Base-by-base conservation (phyloP, 2,888 invertebrate genomes). In the Drosophila silvestris region DNA sequence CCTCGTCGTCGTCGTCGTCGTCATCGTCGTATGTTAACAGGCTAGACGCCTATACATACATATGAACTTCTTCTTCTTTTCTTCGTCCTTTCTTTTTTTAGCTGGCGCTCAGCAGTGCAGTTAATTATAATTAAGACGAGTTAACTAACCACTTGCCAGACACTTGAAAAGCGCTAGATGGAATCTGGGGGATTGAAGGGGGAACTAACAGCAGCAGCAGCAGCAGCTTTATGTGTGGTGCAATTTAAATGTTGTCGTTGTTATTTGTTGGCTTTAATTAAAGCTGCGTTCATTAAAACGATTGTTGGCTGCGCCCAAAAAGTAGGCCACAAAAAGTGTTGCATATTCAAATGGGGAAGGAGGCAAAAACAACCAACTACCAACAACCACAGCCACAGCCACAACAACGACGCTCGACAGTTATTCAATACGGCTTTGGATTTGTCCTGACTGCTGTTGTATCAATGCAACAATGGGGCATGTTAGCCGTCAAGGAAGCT, bases 41-140 rank as follows among this genome's bases (percentile, higher is more conserved):
- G 58, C n/a, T n/a, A 63, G 28, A 64, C 33, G 39, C 47, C 47
- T 2, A 50, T 65, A 65, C 57, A 62, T 53, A 61, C 61, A 35
- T 28, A 22, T 33, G 51, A 35, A 51, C 33, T 47, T 30, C 30
- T 30, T 44, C 12, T n/a, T 9, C 1, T 7, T 10, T 44, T 28
- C 28, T 28, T 47, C 16, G 26, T 10, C 1, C 5, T 19, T 33
- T n/a, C 6, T 6, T 51, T 33, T 63, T 61, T 39, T 30, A 66
- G 57, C 60, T 59, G 69, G 57, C 65, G 84, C 77, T 83, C 79
- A 78, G 82, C 81, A 91, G 91, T 90, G 90, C 83, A 92, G 92
- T 92, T 92, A 92, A 92, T 92, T 92, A 91, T 91, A 92, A 92
- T 92, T 92, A 92, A 92, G 91, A 83, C 91, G 83, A 92, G 91